A percentile compares a stretch with the other conserved stretches of the same genome.
Evolutionary conservation across 2,888 invertebrate species (phyloP).

Genomic region (Drosophila putrida): DNA sequence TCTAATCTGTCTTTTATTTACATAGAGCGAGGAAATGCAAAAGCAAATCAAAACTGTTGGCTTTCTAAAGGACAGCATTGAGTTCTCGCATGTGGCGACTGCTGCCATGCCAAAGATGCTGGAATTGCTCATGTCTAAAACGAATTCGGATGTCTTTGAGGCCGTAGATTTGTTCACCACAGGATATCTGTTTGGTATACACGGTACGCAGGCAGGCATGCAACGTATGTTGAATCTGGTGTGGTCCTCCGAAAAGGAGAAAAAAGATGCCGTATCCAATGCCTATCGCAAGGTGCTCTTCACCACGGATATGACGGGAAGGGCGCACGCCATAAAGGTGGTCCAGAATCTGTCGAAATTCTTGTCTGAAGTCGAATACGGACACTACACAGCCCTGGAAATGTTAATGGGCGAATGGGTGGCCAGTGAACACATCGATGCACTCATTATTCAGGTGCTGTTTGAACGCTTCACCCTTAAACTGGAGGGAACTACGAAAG

Average conservation of each 20-base stretch:
- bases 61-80: constrained; percentile 89
- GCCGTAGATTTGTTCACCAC: constrained; percentile 95
- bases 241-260: constrained; percentile 92
- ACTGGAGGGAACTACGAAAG: constrained; percentile 89
- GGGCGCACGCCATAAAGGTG: constrained; percentile 86
- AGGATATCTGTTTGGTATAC: constrained; percentile 92
- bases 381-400: constrained; percentile 88
- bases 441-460: constrained; percentile 88
- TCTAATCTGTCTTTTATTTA: background rate
- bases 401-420: constrained; percentile 88
- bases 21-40: constrained; percentile 86
- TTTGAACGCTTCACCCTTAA: constrained; percentile 94
- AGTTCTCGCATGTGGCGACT: constrained; percentile 85
- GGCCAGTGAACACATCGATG: constrained; percentile 87
- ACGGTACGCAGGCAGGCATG: constrained; percentile 90
- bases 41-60: constrained; percentile 89
- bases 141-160: constrained; percentile 93
- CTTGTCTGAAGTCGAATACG: constrained; percentile 86
- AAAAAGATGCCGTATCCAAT: constrained; percentile 90
- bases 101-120: constrained; percentile 88
- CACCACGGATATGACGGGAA: constrained; percentile 84
- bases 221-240: constrained; percentile 92
- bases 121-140: constrained; percentile 90
- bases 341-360: constrained; percentile 88
- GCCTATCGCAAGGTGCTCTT: constrained; percentile 89